phyloP scores from a whole-genome alignment of 2,888 invertebrate genomes.

The Coecobrya sp. region DNA sequence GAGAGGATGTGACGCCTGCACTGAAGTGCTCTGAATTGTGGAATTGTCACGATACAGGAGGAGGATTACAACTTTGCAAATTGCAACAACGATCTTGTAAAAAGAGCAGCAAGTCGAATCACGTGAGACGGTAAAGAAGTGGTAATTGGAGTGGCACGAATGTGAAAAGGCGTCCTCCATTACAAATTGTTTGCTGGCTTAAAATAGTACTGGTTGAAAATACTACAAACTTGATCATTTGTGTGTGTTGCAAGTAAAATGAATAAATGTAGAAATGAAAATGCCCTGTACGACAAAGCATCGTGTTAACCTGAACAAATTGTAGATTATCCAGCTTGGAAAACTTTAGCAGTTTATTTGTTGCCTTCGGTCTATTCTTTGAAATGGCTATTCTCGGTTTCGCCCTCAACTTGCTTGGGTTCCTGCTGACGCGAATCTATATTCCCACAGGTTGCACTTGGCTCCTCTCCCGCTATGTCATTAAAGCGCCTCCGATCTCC shows the following conservation, averaged over 20 bases:
- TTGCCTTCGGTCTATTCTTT: neutral
- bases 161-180: too few species aligned
- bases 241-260: too few species aligned
- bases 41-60: conserved; percentile 5
- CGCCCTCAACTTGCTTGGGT: conserved; percentile 56
- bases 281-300: too few species aligned
- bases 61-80: neutral
- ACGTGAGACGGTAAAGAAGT: neutral
- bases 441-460: conserved; percentile 81
- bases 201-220: too few species aligned
- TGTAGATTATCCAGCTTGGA: too few species aligned
- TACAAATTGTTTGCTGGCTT: neutral
- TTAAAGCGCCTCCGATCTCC: conserved; percentile 83
- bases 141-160: neutral
- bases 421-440: conserved; percentile 77
- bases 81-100: too few species aligned
- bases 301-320: neutral
- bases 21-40: neutral
- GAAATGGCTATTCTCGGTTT: conserved; percentile 72
- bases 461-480: conserved; percentile 81
- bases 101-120: neutral
- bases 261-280: too few species aligned
- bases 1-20: neutral
- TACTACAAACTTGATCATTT: too few species aligned
- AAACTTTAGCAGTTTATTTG: neutral